These are phyloP conservation scores for Semotilus atromaculatus DNA, from an alignment of 2,797 vertebrate species.

Conservation along the genomic window DNA sequence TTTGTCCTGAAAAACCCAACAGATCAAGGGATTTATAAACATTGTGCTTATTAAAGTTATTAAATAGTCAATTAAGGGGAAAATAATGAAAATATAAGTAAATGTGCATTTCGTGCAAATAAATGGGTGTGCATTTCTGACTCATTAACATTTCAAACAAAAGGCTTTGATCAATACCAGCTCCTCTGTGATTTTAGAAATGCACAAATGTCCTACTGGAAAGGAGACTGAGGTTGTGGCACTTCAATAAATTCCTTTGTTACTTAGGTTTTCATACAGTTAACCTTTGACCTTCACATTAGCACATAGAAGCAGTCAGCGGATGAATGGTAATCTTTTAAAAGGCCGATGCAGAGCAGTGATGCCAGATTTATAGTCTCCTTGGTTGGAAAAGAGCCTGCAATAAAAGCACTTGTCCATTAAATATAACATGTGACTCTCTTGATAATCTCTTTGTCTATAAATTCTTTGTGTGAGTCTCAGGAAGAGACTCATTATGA, in stretches of 20 bases:
- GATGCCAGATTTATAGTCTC: conserved; percentile 7
- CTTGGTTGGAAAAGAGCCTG: conserved; percentile 23
- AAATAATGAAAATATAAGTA: background rate
- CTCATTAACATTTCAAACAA: background rate
- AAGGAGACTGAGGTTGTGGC: background rate
- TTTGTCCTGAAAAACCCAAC: background rate
- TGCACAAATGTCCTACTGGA: background rate
- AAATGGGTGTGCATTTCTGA: background rate
- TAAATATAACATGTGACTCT: conserved; percentile 31
- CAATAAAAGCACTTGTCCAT: conserved; percentile 36
- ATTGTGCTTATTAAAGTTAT: background rate
- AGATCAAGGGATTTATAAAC: background rate
- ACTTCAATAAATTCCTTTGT: background rate
- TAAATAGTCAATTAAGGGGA: background rate
- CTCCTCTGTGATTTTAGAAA: background rate
- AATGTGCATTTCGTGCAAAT: background rate
- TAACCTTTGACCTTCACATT: conserved; percentile 22
- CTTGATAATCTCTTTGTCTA: conserved; percentile 38
- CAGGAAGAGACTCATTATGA: conserved; percentile 20
- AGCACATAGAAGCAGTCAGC: conserved; percentile 15
- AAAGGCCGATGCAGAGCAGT: background rate
- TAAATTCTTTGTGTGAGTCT: conserved; percentile 28
- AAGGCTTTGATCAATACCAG: background rate
- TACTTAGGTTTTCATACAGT: background rate
- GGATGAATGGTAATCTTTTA: conserved; percentile 10